A percentile compares a stretch with the other conserved stretches of the same genome.
phyloP scores from a whole-genome alignment of 2,888 invertebrate species.

The Amphipoea lucens region DNA sequence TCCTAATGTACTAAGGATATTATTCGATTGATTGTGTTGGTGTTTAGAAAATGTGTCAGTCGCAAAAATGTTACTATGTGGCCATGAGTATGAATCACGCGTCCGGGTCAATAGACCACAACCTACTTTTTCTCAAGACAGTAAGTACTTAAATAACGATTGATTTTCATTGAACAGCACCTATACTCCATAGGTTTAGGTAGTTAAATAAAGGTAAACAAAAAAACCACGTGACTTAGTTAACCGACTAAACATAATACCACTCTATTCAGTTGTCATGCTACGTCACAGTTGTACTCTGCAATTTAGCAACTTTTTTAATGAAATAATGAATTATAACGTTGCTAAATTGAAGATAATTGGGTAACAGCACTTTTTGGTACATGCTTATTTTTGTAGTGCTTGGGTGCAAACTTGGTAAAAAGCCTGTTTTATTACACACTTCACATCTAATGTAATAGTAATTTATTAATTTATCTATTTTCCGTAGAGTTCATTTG shows the following conservation, averaged over 20 bases:
- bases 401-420: neutral
- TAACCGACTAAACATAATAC: too few species aligned
- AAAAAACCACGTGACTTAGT: too few species aligned
- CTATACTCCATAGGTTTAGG: too few species aligned
- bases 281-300: too few species aligned
- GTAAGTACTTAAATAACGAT: slow-evolving; percentile 20
- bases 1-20: neutral
- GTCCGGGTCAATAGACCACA: slow-evolving; percentile 51
- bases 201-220: too few species aligned
- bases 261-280: too few species aligned
- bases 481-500: neutral
- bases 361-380: neutral
- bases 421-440: neutral
- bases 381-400: neutral
- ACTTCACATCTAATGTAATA: neutral
- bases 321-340: too few species aligned
- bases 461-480: neutral
- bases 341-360: too few species aligned
- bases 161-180: neutral
- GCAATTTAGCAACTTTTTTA: too few species aligned
- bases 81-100: slow-evolving; percentile 50
- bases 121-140: slow-evolving; percentile 50
- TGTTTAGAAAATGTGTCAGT: slow-evolving; percentile 35
- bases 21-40: slow-evolving; percentile 17
- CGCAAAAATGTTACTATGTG: slow-evolving; percentile 32